Percentiles rank a stretch among this genome's conserved stretches.
Evolutionary conservation across 1,140 invertebrate genomes (phyloP).

Genomic region (Drosophila asahinai): DNA sequence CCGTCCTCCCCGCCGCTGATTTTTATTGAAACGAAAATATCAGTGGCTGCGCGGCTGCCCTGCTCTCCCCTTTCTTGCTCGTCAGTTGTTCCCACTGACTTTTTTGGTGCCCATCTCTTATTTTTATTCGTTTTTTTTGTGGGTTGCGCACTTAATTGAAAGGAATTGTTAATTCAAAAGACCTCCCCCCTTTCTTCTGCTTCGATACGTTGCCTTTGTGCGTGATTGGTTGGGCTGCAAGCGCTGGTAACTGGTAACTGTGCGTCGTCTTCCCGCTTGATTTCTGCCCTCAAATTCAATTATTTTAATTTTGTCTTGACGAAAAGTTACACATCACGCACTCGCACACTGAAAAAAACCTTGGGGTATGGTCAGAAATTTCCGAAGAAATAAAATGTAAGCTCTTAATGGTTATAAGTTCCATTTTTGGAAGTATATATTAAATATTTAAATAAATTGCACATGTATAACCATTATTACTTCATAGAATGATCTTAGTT

Average conservation of each 20-base stretch:
- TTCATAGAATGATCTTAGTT: too few relatives aligned
- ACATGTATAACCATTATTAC: too few relatives aligned
- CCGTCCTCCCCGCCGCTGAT: constrained; percentile 49
- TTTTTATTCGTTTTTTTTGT: constrained; percentile 59
- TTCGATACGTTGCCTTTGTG: constrained; percentile 54
- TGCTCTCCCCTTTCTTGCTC: constrained; percentile 37
- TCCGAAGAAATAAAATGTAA: neutral
- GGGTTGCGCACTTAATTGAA: constrained; percentile 78
- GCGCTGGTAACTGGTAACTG: constrained; percentile 25
- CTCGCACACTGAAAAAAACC: neutral
- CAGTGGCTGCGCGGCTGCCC: constrained; percentile 52
- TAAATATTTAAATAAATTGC: too few relatives aligned
- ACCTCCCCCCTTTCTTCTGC: constrained; percentile 9
- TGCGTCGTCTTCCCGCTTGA: constrained; percentile 25
- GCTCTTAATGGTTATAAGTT: too few relatives aligned
- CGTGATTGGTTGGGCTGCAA: constrained; percentile 63
- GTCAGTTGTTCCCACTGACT: constrained; percentile 1
- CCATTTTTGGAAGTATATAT: too few relatives aligned
- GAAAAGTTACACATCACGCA: neutral
- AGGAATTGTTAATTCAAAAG: constrained; percentile 80
- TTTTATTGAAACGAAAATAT: constrained; percentile 83
- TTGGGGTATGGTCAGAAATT: neutral
- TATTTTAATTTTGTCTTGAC: constrained; percentile 44
- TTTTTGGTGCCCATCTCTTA: constrained; percentile 17
- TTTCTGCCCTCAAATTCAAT: constrained; percentile 46